Evolutionary conservation across 2,797 vertebrate genomes (phyloP), one percentile per base, ranked within the genome.

Genomic region (Microctenopoma lineatum): DNA sequence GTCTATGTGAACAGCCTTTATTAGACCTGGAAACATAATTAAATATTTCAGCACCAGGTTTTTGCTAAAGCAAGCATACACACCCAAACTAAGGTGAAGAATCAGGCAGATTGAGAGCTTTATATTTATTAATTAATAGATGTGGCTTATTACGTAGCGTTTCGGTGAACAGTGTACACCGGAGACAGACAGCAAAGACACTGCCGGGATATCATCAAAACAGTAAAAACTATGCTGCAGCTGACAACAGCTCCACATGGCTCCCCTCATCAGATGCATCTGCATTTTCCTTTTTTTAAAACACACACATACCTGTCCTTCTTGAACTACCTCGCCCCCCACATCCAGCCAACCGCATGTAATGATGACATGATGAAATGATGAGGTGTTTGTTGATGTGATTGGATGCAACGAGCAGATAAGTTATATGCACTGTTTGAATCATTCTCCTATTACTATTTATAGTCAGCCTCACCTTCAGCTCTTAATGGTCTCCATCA

Each of bases 391-490:
- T 64, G 59, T 50, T 68, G 52, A 77, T 66, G 57, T 12, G 39
- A 64, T 78, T 72, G 66, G 13, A 21, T 41, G 53, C 67, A 75
- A 75, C 68, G 74, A 85, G 72, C 55, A 56, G 25, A 67, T 79
- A 68, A 59, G 59, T 60, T 53, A 84, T 62, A 55, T 59, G 54
- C 66, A 25, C 50, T 14, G 16, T 45, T 63, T 64, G 48, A 71
- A 70, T 74, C 10, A 10, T 77, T 75, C 41, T 9, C 52, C 48
- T 32, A 52, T 73, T 45, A 42, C 63, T 80, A 81, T 87, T 84
- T 77, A 85, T 81, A 82, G 74, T 60, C 58, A 45, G 9, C 27
- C 68, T 89, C 60, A 73, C 77, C 86, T 76, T 27, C 14, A 18
- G 32, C 66, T 71, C 59, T 79, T 64, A 59, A 66, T 70, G 62